phyloP scores from a whole-genome alignment of 2,113 vertebrate species.

The Eclectus roratus region DNA sequence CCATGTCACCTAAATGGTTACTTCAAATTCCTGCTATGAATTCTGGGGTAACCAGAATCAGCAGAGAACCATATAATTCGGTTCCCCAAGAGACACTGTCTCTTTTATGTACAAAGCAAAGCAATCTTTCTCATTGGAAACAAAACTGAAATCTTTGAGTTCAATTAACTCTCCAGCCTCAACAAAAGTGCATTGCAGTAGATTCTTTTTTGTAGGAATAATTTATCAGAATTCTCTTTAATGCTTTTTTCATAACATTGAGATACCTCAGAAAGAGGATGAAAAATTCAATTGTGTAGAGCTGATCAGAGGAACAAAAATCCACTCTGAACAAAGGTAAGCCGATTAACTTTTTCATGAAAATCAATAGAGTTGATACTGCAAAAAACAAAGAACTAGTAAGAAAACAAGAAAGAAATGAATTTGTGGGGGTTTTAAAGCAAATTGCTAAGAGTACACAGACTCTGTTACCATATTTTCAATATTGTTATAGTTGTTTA shows the following conservation, averaged over 20 bases:
- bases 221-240: conserved; percentile 42
- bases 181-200: background rate
- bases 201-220: conserved; percentile 12
- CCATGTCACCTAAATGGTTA: background rate
- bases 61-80: background rate
- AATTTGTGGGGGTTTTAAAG: background rate
- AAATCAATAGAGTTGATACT: conserved; percentile 60
- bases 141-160: background rate
- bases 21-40: background rate
- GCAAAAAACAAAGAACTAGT: conserved; percentile 41
- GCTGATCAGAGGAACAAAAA: conserved; percentile 64
- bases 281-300: conserved; percentile 62
- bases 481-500: background rate
- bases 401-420: conserved; percentile 15
- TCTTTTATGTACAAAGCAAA: background rate
- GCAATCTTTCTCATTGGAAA: background rate
- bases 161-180: conserved; percentile 8
- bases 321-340: conserved; percentile 61
- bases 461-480: background rate
- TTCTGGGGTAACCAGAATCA: background rate
- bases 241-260: conserved; percentile 48
- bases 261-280: conserved; percentile 51
- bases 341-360: conserved; percentile 62
- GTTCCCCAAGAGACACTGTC: background rate
- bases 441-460: background rate